These are phyloP conservation scores for Rhineura floridana DNA, from an alignment of 2,113 vertebrate genomes.

Conservation along the genomic window DNA sequence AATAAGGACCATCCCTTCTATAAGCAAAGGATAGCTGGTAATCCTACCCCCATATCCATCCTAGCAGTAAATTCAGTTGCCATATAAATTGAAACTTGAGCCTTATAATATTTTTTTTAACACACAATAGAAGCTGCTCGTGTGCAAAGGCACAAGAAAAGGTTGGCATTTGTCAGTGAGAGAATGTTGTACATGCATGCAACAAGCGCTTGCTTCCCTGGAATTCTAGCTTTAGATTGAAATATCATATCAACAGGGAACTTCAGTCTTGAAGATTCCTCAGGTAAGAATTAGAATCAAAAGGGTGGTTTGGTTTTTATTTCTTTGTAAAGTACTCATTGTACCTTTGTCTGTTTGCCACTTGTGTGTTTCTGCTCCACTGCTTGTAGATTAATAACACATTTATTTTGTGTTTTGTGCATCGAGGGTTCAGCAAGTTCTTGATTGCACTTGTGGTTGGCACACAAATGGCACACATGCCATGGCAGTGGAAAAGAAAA, in stretches of 20 bases:
- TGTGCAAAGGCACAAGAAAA: background rate
- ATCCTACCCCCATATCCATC: no score
- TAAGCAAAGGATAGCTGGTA: background rate
- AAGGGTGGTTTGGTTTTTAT: background rate
- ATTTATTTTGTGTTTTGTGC: background rate
- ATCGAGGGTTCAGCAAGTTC: background rate
- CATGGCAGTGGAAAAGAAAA: background rate
- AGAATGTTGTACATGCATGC: background rate
- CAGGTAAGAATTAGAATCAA: background rate
- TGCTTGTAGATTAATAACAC: background rate
- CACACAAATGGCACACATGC: background rate
- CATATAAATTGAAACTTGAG: background rate
- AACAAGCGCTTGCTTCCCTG: background rate
- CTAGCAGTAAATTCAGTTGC: background rate
- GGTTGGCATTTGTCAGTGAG: background rate
- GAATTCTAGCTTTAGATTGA: background rate
- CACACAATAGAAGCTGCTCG: background rate
- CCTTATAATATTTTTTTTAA: background rate
- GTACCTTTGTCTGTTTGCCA: background rate
- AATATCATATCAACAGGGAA: background rate
- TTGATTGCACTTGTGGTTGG: conserved; percentile 1
- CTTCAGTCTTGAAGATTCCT: background rate
- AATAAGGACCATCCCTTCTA: background rate
- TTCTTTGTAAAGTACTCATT: background rate
- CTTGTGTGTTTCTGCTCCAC: background rate